phyloP scores from a whole-genome alignment of 2,888 invertebrate genomes.

The Ormyrus labotus region DNA sequence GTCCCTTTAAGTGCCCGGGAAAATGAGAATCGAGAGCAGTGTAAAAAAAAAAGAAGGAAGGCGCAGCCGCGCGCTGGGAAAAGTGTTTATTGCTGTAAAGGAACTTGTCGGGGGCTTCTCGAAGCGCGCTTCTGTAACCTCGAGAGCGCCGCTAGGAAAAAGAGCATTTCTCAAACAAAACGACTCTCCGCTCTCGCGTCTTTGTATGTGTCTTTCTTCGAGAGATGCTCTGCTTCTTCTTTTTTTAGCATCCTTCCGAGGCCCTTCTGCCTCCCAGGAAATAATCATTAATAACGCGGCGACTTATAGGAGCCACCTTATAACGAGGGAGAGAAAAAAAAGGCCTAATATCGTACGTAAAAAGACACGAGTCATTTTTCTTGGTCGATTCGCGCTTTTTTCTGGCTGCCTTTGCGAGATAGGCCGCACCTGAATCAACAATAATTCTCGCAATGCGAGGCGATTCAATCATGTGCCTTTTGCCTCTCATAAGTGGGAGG shows the following conservation, averaged over 20 bases:
- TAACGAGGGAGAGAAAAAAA: too few species aligned
- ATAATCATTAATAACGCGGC: slow-evolving; percentile 45
- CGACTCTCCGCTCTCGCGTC: slow-evolving; percentile 1
- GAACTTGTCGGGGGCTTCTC: neutral
- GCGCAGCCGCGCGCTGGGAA: neutral
- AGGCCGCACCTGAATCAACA: slow-evolving; percentile 36
- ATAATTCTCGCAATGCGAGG: slow-evolving; percentile 24
- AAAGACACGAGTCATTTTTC: slow-evolving; percentile 32
- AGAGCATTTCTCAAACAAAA: slow-evolving; percentile 7
- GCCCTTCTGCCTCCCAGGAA: neutral
- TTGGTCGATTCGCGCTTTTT: slow-evolving; percentile 18
- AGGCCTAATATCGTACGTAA: neutral
- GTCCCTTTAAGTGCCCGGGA: neutral
- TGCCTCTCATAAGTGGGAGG: too few species aligned
- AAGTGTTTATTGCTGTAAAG: slow-evolving; percentile 27
- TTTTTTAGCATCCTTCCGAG: neutral
- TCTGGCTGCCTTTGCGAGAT: neutral
- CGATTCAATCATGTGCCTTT: neutral
- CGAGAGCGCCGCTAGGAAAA: too few species aligned
- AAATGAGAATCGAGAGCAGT: neutral
- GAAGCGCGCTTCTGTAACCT: too few species aligned
- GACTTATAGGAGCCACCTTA: neutral
- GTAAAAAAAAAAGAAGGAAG: neutral
- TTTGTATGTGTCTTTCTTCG: slow-evolving; percentile 4
- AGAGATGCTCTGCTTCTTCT: neutral